A percentile compares a stretch with the other conserved stretches of the same genome.
Evolutionary conservation across 2,888 invertebrate genomes (phyloP).

Genomic region (Cheilosia impressa): DNA sequence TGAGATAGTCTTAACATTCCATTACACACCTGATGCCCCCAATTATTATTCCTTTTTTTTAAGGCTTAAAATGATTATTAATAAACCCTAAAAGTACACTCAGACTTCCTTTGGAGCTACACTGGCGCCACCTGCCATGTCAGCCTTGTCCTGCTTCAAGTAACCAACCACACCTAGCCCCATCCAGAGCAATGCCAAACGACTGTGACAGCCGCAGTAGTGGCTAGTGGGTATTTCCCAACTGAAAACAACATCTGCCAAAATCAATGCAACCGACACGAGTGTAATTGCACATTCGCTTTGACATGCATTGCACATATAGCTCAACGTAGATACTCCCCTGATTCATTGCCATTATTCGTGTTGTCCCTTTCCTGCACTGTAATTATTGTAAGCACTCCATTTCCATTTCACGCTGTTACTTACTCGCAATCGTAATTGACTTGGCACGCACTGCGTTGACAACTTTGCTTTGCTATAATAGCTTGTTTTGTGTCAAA

Average conservation of each 20-base stretch:
- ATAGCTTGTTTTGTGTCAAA: slow-evolving; percentile 36
- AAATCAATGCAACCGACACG: slow-evolving; percentile 17
- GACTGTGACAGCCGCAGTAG: neutral
- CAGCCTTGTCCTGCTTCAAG: slow-evolving; percentile 7
- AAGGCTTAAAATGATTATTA: no score
- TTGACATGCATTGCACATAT: slow-evolving; percentile 33
- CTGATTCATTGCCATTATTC: slow-evolving; percentile 15
- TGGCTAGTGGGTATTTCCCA: neutral
- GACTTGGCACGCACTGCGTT: slow-evolving; percentile 6
- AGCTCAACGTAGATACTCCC: slow-evolving; percentile 12
- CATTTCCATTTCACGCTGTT: neutral
- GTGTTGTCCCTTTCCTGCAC: neutral
- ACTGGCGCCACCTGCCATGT: neutral
- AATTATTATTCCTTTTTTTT: no score
- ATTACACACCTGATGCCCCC: no score
- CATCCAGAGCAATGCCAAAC: slow-evolving; percentile 12
- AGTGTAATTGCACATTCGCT: slow-evolving; percentile 16
- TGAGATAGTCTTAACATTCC: no score
- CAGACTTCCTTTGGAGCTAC: no score
- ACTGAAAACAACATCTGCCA: slow-evolving; percentile 38
- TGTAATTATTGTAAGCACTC: neutral
- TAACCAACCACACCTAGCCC: neutral
- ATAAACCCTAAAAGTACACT: no score
- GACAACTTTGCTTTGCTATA: slow-evolving; percentile 46
- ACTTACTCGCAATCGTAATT: slow-evolving; percentile 21